These are phyloP conservation scores for Cydia splendana DNA, from an alignment of 1,140 invertebrate species.

Conservation along the genomic window DNA sequence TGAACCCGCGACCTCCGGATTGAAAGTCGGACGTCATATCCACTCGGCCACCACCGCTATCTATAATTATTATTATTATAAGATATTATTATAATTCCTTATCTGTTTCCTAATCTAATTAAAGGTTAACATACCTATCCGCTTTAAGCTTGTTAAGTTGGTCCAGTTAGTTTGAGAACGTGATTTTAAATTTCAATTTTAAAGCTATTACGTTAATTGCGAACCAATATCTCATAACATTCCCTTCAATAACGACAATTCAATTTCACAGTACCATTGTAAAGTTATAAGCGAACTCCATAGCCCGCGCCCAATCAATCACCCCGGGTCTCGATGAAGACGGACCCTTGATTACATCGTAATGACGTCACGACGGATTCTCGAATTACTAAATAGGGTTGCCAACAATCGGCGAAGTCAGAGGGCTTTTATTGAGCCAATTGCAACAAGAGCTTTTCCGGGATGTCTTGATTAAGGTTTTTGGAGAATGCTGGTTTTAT, in stretches of 20 bases:
- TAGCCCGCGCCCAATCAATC: background rate
- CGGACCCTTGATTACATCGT: slow-evolving; percentile 3
- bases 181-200: too few relatives aligned
- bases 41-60: too few relatives aligned
- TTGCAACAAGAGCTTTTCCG: background rate
- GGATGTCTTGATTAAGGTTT: slow-evolving; percentile 1
- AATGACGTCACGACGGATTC: slow-evolving; percentile 12
- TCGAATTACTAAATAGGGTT: slow-evolving; percentile 5
- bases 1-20: too few relatives aligned
- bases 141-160: too few relatives aligned
- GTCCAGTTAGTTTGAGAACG: too few relatives aligned
- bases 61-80: too few relatives aligned
- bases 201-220: background rate
- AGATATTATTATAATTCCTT: too few relatives aligned
- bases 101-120: too few relatives aligned
- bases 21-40: too few relatives aligned
- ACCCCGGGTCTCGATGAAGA: background rate
- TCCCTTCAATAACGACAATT: background rate
- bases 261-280: background rate
- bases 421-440: too few relatives aligned
- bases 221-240: background rate
- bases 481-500: background rate
- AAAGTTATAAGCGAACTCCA: background rate
- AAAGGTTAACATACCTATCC: too few relatives aligned
- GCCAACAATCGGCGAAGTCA: background rate